These are phyloP conservation scores for Zaprionus ornatus DNA, from an alignment of 1,140 invertebrate genomes.

Conservation along the genomic window DNA sequence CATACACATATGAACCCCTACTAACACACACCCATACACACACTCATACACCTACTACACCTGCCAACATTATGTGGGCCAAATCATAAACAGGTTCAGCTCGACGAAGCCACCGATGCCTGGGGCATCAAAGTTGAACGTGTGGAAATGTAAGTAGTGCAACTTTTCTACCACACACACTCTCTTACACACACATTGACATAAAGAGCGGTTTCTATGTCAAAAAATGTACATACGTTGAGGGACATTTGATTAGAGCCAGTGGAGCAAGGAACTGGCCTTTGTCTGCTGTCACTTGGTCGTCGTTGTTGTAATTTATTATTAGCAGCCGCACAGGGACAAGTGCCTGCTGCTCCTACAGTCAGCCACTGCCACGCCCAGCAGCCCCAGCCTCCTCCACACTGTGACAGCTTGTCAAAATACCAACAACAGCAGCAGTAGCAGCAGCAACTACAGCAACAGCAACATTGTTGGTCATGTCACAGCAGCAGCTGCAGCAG, in stretches of 20 bases:
- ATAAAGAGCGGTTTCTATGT: slow-evolving; percentile 67
- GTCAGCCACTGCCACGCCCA: slow-evolving; percentile 33
- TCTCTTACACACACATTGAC: slow-evolving; percentile 19
- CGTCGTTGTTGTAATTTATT: slow-evolving; percentile 66
- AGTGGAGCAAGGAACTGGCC: slow-evolving; percentile 30
- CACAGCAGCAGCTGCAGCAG: slow-evolving; percentile 60
- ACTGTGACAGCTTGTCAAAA: slow-evolving; percentile 71
- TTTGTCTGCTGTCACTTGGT: slow-evolving; percentile 65
- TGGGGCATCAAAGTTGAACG: slow-evolving; percentile 99
- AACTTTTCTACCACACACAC: slow-evolving; percentile 51
- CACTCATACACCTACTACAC: slow-evolving; percentile 34
- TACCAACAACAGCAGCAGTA: slow-evolving; percentile 20
- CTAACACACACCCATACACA: slow-evolving; percentile 26
- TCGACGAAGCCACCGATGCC: slow-evolving; percentile 97
- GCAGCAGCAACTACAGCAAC: slow-evolving; percentile 22
- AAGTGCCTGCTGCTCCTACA: slow-evolving; percentile 39
- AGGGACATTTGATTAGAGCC: slow-evolving; percentile 34
- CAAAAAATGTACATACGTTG: slow-evolving; percentile 44
- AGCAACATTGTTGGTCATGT: slow-evolving; percentile 44
- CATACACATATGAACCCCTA: slow-evolving; percentile 6
- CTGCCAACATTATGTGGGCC: slow-evolving; percentile 55
- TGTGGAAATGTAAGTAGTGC: slow-evolving; percentile 94
- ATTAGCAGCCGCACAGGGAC: slow-evolving; percentile 61
- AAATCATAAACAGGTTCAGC: slow-evolving; percentile 86
- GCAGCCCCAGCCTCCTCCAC: slow-evolving; percentile 1